These are phyloP conservation scores for Chroicocephalus ridibundus DNA, from an alignment of 2,113 vertebrate species.

Conservation along the genomic window DNA sequence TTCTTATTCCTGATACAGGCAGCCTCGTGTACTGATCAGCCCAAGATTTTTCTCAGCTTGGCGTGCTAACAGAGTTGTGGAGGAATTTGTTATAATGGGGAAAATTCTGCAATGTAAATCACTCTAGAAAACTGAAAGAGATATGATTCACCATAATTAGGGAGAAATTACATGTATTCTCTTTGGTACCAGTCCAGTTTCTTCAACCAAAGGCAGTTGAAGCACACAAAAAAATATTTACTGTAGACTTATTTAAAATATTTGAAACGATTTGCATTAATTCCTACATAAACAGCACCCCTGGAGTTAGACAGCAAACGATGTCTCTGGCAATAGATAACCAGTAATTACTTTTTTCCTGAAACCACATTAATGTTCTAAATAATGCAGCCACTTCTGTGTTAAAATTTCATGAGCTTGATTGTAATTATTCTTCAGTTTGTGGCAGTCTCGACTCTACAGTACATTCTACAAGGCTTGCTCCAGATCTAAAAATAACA, in stretches of 20 bases:
- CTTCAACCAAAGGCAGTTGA: background rate
- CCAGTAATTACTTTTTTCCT: constrained; percentile 51
- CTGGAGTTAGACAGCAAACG: constrained; percentile 7
- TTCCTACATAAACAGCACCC: constrained; percentile 10
- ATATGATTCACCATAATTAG: background rate
- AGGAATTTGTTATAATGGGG: background rate
- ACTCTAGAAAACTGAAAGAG: background rate
- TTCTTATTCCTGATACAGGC: background rate
- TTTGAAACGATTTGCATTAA: background rate
- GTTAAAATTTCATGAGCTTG: constrained; percentile 64
- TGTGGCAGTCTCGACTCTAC: background rate
- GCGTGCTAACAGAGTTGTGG: background rate
- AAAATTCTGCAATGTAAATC: background rate
- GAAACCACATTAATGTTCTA: constrained; percentile 41
- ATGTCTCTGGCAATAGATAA: constrained; percentile 34
- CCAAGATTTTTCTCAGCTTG: background rate
- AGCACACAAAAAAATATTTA: constrained; percentile 22
- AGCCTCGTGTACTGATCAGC: background rate
- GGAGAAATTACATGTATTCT: background rate
- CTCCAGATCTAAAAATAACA: constrained; percentile 39
- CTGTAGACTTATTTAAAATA: constrained; percentile 26
- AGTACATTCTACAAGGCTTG: background rate
- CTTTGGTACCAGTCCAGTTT: background rate
- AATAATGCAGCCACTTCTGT: constrained; percentile 50
- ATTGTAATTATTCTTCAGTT: constrained; percentile 50